A percentile compares a stretch with the other conserved stretches of the same genome.
phyloP scores from a whole-genome alignment of 2,797 vertebrate genomes.

The Rhynchonycteris naso region DNA sequence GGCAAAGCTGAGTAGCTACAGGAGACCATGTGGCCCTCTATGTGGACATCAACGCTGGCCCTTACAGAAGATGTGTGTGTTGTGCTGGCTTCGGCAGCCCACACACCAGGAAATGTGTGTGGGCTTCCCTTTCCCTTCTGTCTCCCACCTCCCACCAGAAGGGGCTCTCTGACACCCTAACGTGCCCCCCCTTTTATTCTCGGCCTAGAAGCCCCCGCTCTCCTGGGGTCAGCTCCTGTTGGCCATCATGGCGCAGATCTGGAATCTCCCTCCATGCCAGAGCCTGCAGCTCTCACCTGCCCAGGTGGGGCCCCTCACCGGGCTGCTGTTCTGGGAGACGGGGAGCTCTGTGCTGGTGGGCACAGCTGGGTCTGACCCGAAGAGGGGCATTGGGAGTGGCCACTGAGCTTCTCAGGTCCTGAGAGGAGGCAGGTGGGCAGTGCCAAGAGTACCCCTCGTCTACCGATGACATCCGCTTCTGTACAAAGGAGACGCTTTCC shows the following conservation, averaged over 20 bases:
- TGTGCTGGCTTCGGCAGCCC: no score
- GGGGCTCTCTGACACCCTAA: neutral
- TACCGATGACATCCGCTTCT: accelerated
- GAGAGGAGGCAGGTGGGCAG: no score
- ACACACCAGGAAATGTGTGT: neutral
- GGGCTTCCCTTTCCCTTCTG: neutral
- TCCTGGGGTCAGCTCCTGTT: neutral
- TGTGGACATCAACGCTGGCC: accelerated
- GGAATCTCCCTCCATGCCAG: neutral
- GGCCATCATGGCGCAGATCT: neutral
- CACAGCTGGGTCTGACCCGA: no score
- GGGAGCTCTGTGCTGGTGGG: accelerated
- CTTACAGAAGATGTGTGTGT: neutral
- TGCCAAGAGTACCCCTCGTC: neutral
- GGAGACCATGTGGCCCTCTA: accelerated
- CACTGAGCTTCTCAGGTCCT: accelerated
- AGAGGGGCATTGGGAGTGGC: neutral
- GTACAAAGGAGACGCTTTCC: neutral
- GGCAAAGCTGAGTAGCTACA: accelerated
- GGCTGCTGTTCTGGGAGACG: neutral
- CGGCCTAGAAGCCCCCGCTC: neutral
- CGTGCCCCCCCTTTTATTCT: neutral
- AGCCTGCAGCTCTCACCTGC: accelerated
- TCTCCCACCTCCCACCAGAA: neutral
- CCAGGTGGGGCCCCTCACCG: no score